These are phyloP conservation scores for Sarcophaga variegata DNA, from an alignment of 2,888 invertebrate species.

Conservation along the genomic window DNA sequence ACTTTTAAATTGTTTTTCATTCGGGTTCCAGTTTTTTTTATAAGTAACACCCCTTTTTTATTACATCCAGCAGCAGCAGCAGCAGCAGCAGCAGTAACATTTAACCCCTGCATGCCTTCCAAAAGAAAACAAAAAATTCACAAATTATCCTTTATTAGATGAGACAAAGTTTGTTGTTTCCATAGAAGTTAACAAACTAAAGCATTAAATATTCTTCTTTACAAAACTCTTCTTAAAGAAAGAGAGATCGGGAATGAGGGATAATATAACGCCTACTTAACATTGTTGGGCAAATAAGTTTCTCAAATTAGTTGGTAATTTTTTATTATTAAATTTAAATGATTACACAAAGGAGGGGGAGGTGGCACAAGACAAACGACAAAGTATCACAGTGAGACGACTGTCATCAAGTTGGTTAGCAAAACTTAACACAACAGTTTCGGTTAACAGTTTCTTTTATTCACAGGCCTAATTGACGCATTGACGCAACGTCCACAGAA, in stretches of 20 bases:
- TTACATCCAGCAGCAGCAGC: neutral
- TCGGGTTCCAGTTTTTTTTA: neutral
- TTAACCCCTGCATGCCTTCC: neutral
- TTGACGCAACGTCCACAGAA: neutral
- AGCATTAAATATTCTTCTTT: neutral
- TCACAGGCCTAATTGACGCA: neutral
- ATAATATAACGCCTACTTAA: no score
- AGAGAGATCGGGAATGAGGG: no score
- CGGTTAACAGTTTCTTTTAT: conserved; percentile 1
- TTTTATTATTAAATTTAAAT: conserved; percentile 41
- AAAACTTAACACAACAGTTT: conserved; percentile 29
- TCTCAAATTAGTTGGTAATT: conserved; percentile 29
- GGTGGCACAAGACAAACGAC: neutral
- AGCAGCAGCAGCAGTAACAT: no score
- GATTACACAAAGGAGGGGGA: neutral
- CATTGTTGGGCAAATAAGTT: neutral
- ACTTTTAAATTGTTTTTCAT: conserved; percentile 16
- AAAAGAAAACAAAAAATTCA: neutral
- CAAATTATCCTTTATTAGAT: neutral
- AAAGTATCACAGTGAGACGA: neutral
- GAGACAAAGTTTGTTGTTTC: no score
- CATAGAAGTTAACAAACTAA: neutral
- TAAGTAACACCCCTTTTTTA: neutral
- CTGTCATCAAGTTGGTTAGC: neutral
- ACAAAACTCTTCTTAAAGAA: no score